Base-by-base conservation (phyloP, 2,888 invertebrate genomes). In the Tachina fera region DNA sequence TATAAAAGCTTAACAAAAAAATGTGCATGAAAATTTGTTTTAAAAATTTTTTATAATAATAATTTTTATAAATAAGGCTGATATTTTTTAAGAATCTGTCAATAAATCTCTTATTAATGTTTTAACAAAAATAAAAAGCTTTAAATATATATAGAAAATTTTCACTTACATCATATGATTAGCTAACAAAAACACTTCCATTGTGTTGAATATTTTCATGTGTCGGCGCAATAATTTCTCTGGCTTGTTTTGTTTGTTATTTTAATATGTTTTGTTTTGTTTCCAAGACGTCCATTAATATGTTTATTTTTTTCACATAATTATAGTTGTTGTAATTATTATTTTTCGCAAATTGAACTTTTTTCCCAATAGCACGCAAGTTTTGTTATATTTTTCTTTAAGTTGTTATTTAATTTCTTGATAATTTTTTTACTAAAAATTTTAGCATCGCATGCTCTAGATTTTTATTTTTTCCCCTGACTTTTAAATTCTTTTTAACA, bases 141-240 rank as follows among this genome's bases (percentile, higher is more conserved):
- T 53, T 22, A 45, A 43, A 9, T 43, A 47, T 3, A 22, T 3
- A 31, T 31, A 1, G 2, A 39, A 63, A 41, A 56, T 39, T 31
- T 14, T 1, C 76, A 89, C 89, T 90, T 87, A 90, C 89, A 89
- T 88, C 87, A 90, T 88, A 81, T 90, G 89, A 89, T 90, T 90
- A 87, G 89, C 89, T 81, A 90, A 87, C 86, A 90, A 87, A 87
- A 89, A 89, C 87, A 89, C 88, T 87, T 90, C 89, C 89, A 90
- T 90, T 58, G 84, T 80, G 79, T 89, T 89, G 72, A 88, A 88
- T 88, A 90, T 88, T 88, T 89, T 89, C 89, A 90, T 90, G 87
- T 84, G 87, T 86, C 51, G 63, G 75, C 78, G 19, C 81, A 77
- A 65, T 56, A 49, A 65, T 49, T 70, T 61, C 41, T 41, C 14